phyloP scores from a whole-genome alignment of 2,888 invertebrate genomes.

The Drosophila antonietae region DNA sequence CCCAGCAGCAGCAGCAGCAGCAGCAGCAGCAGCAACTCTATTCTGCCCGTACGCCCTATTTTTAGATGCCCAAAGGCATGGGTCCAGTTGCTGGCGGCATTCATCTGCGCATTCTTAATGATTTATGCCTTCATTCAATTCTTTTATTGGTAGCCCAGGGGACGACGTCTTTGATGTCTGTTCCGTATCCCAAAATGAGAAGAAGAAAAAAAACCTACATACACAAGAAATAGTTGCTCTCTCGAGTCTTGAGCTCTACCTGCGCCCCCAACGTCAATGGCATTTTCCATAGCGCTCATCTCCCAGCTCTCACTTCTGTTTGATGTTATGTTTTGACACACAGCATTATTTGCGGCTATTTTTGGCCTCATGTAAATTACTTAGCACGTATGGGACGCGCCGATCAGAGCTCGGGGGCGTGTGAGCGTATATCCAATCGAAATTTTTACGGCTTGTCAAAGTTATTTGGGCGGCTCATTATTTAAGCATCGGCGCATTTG shows the following conservation, averaged over 20 bases:
- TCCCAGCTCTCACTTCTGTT: conserved; percentile 40
- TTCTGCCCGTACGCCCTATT: conserved; percentile 54
- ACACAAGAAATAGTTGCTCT: conserved; percentile 26
- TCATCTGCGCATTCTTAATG: conserved; percentile 62
- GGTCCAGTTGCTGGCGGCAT: conserved; percentile 53
- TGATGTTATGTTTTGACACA: conserved; percentile 79
- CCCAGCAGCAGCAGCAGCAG: conserved; percentile 40
- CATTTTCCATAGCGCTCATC: conserved; percentile 1
- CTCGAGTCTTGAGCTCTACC: conserved; percentile 41
- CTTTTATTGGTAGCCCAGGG: conserved; percentile 72
- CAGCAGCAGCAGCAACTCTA: conserved; percentile 1
- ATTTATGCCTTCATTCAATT: conserved; percentile 73
- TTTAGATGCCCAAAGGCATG: conserved; percentile 62
- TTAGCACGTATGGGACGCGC: conserved; percentile 38
- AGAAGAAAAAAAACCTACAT: background rate
- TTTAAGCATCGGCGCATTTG: conserved; percentile 65
- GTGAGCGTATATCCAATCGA: conserved; percentile 48
- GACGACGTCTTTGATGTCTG: conserved; percentile 66
- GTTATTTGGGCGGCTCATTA: conserved; percentile 46
- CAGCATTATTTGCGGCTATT: conserved; percentile 72
- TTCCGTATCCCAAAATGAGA: conserved; percentile 9
- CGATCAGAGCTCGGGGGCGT: conserved; percentile 8
- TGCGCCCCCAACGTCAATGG: conserved; percentile 8
- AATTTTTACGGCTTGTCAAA: conserved; percentile 54
- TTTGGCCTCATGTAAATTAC: conserved; percentile 68